Evolutionary conservation across 2,113 vertebrate species (phyloP).

Genomic region (Cinclus cinclus): DNA sequence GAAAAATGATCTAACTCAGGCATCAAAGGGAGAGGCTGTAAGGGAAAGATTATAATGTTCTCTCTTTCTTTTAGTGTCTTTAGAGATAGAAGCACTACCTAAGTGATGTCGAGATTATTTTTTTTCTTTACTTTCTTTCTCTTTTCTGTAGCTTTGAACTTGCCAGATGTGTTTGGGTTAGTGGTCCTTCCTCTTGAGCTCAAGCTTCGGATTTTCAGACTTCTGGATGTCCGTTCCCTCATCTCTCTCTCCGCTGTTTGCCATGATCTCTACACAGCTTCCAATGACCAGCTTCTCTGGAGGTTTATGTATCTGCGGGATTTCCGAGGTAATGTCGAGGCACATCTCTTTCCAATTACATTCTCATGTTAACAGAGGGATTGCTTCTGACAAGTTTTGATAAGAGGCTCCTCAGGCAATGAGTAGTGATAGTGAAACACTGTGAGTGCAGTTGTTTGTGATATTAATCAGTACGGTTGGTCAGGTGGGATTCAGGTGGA

Average conservation of each 20-base stretch:
- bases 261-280: conserved; percentile 74
- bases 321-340: conserved; percentile 78
- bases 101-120: rapidly evolving
- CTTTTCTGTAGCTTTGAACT: conserved; percentile 81
- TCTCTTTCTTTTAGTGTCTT: not conserved
- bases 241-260: conserved; percentile 82
- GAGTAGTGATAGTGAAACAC: not conserved
- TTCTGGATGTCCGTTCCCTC: conserved; percentile 84
- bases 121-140: not conserved
- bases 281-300: conserved; percentile 87
- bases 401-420: not conserved
- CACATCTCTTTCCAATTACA: not conserved
- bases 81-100: not conserved
- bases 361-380: not conserved
- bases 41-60: not conserved
- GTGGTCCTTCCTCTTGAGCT: conserved; percentile 88
- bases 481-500: not conserved
- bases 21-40: not conserved
- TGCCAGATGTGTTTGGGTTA: conserved; percentile 90
- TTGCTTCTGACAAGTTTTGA: not conserved
- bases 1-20: not conserved
- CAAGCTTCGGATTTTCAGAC: conserved; percentile 86
- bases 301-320: conserved; percentile 88
- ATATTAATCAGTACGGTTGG: not conserved
- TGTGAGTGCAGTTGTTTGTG: not conserved